Conservation (phyloP, 2,888 invertebrate species). For the Cetonia aurata region DNA sequence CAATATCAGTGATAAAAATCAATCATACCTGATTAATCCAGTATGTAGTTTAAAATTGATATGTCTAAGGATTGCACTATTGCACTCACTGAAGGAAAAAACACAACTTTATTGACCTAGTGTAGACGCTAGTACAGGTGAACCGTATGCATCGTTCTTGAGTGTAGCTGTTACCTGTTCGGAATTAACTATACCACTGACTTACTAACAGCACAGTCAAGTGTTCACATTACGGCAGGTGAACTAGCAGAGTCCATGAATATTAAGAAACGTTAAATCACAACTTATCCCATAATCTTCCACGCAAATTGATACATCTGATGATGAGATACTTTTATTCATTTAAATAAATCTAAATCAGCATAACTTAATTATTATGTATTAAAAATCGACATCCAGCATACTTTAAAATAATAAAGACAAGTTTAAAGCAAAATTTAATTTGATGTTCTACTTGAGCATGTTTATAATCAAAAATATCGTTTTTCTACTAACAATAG, state of each 20-base stretch:
- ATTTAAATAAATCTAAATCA: background rate
- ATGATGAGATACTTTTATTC: background rate
- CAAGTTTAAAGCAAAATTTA: too few species aligned
- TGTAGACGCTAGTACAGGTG: slow-evolving; percentile 44
- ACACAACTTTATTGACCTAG: slow-evolving; percentile 42
- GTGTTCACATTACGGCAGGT: slow-evolving; percentile 54
- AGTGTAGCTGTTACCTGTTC: slow-evolving; percentile 53
- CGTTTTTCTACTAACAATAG: too few species aligned
- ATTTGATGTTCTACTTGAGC: too few species aligned
- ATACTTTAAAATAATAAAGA: too few species aligned
- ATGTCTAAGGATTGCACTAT: slow-evolving; percentile 19
- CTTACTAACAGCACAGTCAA: slow-evolving; percentile 54
- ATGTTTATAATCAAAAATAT: too few species aligned
- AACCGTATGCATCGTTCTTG: slow-evolving; percentile 42
- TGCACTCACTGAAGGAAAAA: slow-evolving; percentile 38
- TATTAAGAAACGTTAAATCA: slow-evolving; percentile 39
- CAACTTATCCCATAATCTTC: slow-evolving; percentile 18
- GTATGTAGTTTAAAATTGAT: slow-evolving; percentile 3
- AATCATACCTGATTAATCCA: slow-evolving; percentile 30
- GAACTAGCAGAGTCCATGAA: slow-evolving; percentile 49
- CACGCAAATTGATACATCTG: slow-evolving; percentile 8
- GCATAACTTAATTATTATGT: background rate
- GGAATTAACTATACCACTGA: slow-evolving; percentile 53
- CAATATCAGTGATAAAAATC: background rate
- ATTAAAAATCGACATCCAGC: background rate